These are phyloP conservation scores for Drosophila birchii DNA, from an alignment of 2,888 invertebrate species.

Conservation along the genomic window DNA sequence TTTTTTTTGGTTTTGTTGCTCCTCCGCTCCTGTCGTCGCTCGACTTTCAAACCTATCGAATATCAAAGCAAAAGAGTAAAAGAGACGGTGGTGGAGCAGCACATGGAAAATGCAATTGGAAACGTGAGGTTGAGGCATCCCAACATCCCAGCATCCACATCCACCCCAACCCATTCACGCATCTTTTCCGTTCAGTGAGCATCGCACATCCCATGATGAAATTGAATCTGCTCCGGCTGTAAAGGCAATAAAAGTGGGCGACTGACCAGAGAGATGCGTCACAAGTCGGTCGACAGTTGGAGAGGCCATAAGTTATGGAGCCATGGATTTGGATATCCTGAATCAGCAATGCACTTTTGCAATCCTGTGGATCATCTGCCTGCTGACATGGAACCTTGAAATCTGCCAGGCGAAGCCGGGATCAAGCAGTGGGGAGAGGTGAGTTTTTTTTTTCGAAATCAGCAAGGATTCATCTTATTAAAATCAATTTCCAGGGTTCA, in stretches of 20 bases:
- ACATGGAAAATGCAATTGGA: constrained; percentile 63
- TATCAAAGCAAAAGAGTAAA: constrained; percentile 56
- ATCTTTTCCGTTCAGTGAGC: constrained; percentile 39
- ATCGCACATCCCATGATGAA: constrained; percentile 43
- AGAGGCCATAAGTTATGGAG: constrained; percentile 38
- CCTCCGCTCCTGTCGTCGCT: constrained; percentile 33
- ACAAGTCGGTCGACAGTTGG: constrained; percentile 65
- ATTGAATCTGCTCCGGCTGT: constrained; percentile 56
- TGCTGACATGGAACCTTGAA: constrained; percentile 45
- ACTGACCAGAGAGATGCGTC: constrained; percentile 65
- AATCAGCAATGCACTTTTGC: constrained; percentile 16
- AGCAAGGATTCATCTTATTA: neutral
- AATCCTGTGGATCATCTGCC: constrained; percentile 18
- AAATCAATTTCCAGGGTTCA: constrained; percentile 66
- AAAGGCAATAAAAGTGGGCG: constrained; percentile 74
- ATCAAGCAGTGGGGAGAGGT: constrained; percentile 73
- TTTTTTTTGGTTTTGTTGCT: constrained; percentile 8
- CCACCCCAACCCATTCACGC: constrained; percentile 3
- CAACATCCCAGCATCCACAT: neutral
- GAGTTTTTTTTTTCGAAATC: too few relatives aligned
- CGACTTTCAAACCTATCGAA: constrained; percentile 66
- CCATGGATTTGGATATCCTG: constrained; percentile 43
- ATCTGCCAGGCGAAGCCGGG: constrained; percentile 48
- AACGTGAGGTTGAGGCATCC: constrained; percentile 67
- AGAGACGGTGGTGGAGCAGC: constrained; percentile 5